These are phyloP conservation scores for Cheilosia grossa DNA, from an alignment of 2,888 invertebrate species.

Conservation along the genomic window DNA sequence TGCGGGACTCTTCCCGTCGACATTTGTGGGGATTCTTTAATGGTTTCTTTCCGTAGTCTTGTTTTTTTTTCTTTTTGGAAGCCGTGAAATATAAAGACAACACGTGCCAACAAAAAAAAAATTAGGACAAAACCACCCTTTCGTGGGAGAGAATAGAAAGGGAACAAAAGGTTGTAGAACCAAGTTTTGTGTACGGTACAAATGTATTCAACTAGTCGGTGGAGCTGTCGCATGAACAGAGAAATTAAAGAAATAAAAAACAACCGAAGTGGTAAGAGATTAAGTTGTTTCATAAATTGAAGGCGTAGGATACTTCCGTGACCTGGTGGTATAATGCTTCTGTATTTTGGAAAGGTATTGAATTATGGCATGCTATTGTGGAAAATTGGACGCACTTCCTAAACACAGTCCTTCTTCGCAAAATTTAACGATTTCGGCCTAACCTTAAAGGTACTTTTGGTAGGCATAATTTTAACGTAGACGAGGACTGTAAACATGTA, in stretches of 20 bases:
- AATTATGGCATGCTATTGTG: too few species aligned
- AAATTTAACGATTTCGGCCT: too few species aligned
- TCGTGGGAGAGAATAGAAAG: background rate
- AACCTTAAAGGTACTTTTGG: too few species aligned
- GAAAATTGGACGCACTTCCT: too few species aligned
- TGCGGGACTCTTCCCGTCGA: background rate
- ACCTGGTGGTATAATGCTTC: background rate
- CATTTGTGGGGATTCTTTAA: conserved; percentile 49
- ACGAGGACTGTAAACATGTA: too few species aligned
- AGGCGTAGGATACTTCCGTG: background rate
- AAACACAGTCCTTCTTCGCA: too few species aligned
- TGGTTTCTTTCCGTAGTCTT: background rate
- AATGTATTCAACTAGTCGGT: background rate
- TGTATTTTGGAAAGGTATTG: too few species aligned
- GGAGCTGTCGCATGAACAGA: too few species aligned
- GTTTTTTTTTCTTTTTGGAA: background rate
- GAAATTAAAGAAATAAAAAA: background rate
- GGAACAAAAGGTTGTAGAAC: background rate
- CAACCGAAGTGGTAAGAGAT: background rate
- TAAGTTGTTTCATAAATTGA: background rate
- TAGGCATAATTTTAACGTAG: too few species aligned
- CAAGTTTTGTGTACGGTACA: background rate
- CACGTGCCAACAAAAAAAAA: background rate
- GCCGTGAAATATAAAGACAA: background rate
- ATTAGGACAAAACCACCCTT: background rate